phyloP scores from a whole-genome alignment of 2,888 invertebrate genomes.

The Myathropa florea region DNA sequence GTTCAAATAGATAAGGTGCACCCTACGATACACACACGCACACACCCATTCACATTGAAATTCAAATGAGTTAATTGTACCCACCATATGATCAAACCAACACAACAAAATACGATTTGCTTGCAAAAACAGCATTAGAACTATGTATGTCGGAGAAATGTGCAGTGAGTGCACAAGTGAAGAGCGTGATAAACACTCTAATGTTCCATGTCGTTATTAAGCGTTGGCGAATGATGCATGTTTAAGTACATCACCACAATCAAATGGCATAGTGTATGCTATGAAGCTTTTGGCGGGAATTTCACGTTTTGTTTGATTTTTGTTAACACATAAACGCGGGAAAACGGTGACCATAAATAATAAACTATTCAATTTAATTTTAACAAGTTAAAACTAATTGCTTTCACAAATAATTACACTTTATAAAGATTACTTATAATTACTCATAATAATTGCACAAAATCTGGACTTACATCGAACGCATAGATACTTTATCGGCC shows the following conservation, averaged over 20 bases:
- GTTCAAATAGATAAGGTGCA: conserved; percentile 33
- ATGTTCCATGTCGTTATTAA: background rate
- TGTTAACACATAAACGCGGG: background rate
- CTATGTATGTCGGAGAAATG: background rate
- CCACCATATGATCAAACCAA: background rate
- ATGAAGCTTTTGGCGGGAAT: conserved; percentile 3
- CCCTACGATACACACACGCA: background rate
- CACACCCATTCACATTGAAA: background rate
- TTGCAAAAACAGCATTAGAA: background rate
- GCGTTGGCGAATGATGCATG: background rate
- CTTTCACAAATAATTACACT: no score
- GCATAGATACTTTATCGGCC: no score
- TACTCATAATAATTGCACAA: no score
- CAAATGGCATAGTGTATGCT: background rate
- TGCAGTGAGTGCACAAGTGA: conserved; percentile 15
- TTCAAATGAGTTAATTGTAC: no score
- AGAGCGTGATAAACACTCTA: conserved; percentile 40
- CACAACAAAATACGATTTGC: background rate
- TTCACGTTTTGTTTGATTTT: background rate
- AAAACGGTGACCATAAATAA: background rate
- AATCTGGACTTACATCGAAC: no score
- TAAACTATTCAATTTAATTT: background rate
- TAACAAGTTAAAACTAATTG: no score
- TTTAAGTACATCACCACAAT: background rate
- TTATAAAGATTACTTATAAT: no score